A percentile compares a stretch with the other conserved stretches of the same genome.
phyloP scores from a whole-genome alignment of 64 coral and sea anemone genomes.

The Montipora foliosa region DNA sequence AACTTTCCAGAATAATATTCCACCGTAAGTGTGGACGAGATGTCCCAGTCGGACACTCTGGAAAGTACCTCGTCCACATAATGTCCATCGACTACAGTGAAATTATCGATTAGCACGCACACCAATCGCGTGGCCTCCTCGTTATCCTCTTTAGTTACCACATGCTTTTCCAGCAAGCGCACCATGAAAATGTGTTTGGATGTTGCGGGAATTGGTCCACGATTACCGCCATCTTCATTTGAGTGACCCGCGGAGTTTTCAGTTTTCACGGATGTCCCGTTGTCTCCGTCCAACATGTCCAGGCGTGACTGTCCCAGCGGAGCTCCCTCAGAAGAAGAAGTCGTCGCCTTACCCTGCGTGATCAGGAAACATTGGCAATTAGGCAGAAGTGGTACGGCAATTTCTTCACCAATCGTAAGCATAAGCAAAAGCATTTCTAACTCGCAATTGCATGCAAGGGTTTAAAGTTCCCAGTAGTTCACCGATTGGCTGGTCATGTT shows the following conservation, averaged over 20 bases:
- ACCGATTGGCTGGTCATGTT: too few species aligned
- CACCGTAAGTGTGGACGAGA: conserved; percentile 60
- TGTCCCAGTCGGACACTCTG: conserved; percentile 22
- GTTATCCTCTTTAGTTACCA: conserved; percentile 34
- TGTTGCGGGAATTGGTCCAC: neutral
- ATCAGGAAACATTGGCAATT: neutral
- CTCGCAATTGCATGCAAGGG: too few species aligned
- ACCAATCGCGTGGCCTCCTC: conserved; percentile 9
- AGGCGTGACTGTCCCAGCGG: neutral
- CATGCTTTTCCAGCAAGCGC: conserved; percentile 57
- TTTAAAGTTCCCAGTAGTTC: too few species aligned
- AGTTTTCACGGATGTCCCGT: conserved; percentile 10
- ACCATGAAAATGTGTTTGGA: conserved; percentile 77
- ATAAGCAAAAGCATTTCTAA: too few species aligned
- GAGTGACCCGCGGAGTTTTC: neutral
- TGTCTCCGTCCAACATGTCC: conserved; percentile 22
- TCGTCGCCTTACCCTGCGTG: neutral
- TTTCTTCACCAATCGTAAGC: too few species aligned
- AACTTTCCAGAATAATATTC: conserved; percentile 77
- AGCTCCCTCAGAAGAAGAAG: neutral
- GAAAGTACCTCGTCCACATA: conserved; percentile 73
- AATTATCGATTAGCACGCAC: conserved; percentile 87
- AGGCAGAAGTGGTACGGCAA: too few species aligned
- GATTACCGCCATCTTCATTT: neutral
- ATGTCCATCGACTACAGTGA: conserved; percentile 67